These are phyloP conservation scores for Amniataba percoides DNA, from an alignment of 2,797 vertebrate species.

Conservation along the genomic window DNA sequence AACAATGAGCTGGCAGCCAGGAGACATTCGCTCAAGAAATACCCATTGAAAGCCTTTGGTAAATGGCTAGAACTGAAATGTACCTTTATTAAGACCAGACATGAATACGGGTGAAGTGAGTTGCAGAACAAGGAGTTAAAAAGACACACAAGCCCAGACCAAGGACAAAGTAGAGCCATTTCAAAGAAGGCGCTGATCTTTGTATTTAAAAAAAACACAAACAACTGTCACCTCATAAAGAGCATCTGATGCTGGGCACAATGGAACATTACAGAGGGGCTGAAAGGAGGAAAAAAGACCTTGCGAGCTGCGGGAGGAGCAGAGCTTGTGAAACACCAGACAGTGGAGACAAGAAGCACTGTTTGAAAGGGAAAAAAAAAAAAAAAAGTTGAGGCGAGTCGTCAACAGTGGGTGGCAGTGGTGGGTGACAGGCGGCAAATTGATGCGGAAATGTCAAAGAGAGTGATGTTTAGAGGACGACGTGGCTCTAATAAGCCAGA, in stretches of 20 bases:
- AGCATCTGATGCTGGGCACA: slow-evolving; percentile 25
- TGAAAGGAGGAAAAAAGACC: slow-evolving; percentile 28
- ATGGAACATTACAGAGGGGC: slow-evolving; percentile 20
- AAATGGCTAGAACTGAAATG: slow-evolving; percentile 46
- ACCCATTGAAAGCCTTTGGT: slow-evolving; percentile 22
- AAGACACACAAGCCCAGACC: slow-evolving; percentile 19
- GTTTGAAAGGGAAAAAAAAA: background rate
- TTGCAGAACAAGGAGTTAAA: slow-evolving; percentile 8
- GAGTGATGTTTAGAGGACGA: background rate
- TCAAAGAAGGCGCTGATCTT: background rate
- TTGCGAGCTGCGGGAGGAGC: slow-evolving; percentile 12
- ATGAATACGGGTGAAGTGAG: slow-evolving; percentile 37
- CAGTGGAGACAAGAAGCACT: slow-evolving; percentile 11
- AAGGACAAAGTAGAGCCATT: slow-evolving; percentile 36
- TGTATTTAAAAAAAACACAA: background rate
- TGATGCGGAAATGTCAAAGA: slow-evolving; percentile 25
- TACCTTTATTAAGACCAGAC: slow-evolving; percentile 41
- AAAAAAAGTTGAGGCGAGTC: background rate
- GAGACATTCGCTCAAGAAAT: slow-evolving; percentile 10
- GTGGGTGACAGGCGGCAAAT: slow-evolving; percentile 1
- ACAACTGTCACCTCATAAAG: slow-evolving; percentile 24
- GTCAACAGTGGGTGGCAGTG: background rate
- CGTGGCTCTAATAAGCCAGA: slow-evolving; percentile 12
- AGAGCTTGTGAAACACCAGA: slow-evolving; percentile 23
- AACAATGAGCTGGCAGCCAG: slow-evolving; percentile 14